Percentiles rank a stretch among this genome's conserved stretches.
Conservation (phyloP, 2,888 invertebrate species). For the Frankliniella intonsa region DNA sequence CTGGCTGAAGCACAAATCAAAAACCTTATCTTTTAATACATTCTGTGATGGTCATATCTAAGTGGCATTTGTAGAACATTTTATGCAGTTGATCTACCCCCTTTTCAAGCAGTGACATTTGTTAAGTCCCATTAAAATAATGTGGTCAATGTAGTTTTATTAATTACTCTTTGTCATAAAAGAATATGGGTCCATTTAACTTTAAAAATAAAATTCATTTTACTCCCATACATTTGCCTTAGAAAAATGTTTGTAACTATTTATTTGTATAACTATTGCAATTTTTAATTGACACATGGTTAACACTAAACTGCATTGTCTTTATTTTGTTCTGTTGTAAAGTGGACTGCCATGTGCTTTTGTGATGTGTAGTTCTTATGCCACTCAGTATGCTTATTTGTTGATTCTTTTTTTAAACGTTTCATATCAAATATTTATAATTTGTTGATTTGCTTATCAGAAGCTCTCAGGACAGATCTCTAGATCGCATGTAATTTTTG, state of each 20-base stretch:
- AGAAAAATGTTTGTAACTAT: neutral
- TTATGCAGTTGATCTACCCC: too few relatives aligned
- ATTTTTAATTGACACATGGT: neutral
- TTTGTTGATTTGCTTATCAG: constrained; percentile 5
- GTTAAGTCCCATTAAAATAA: too few relatives aligned
- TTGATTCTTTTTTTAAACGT: neutral
- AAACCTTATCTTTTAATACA: neutral
- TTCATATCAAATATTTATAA: neutral
- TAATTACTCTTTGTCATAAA: neutral
- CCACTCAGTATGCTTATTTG: constrained; percentile 17
- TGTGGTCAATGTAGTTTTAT: too few relatives aligned
- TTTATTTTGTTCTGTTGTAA: neutral
- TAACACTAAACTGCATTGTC: neutral
- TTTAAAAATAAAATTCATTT: neutral
- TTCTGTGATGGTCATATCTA: constrained; percentile 9
- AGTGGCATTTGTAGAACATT: neutral
- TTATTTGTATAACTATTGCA: neutral
- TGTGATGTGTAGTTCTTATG: neutral
- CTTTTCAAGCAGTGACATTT: too few relatives aligned
- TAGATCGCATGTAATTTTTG: neutral
- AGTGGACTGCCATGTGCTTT: neutral
- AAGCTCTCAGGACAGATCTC: neutral
- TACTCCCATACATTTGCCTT: neutral
- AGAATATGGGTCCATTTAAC: neutral
- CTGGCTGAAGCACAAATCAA: constrained; percentile 15